Base-by-base conservation (phyloP, 2,888 invertebrate species). In the Clostera curtula region DNA sequence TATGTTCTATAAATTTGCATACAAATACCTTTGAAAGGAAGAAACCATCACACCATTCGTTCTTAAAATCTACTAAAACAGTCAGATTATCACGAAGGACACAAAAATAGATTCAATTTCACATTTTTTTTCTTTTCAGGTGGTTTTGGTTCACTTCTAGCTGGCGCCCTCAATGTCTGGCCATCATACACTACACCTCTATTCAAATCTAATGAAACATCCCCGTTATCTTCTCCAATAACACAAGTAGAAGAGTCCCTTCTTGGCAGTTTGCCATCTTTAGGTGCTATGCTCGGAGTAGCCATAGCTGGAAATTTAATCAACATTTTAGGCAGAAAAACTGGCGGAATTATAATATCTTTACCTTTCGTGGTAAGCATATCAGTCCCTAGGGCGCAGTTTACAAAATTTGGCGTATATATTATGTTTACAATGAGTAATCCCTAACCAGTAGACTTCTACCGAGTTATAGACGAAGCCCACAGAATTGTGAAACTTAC, bases 111-210 rank as follows among this genome's bases (percentile, higher is more conserved):
- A n/a, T n/a, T n/a, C n/a, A n/a, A n/a, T n/a, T n/a, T n/a, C n/a
- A n/a, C n/a, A n/a, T n/a, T n/a, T n/a, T n/a, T 23, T 22, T 11
- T 29, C 8, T 22, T 60, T 54, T 1, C 54, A 80, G 82, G 56
- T 35, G 61, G 70, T 8, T 59, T 64, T 8, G 70, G 68, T 3
- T 59, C 61, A 4, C 21, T 66, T 0, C 29, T 64, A 0, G 66
- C 69, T 59, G 82, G 74, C 2, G n/a, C 64, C 2, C 40, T 77
- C 0, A 70, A 85, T 25, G 87, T 86, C 1, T 89, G 88, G 88
- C 77, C 87, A 0, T 88, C 89, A 0, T 87, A 88, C 27, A 84
- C 86, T 1, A 51, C 84, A 1, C 65, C 73, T 0, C 56, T 73
- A 7, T 68, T 86, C 19, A 65, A 76, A 9, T 67, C 75, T 0